Evolutionary conservation across 2,797 vertebrate species (phyloP).

Genomic region (Hemitrygon akajei): DNA sequence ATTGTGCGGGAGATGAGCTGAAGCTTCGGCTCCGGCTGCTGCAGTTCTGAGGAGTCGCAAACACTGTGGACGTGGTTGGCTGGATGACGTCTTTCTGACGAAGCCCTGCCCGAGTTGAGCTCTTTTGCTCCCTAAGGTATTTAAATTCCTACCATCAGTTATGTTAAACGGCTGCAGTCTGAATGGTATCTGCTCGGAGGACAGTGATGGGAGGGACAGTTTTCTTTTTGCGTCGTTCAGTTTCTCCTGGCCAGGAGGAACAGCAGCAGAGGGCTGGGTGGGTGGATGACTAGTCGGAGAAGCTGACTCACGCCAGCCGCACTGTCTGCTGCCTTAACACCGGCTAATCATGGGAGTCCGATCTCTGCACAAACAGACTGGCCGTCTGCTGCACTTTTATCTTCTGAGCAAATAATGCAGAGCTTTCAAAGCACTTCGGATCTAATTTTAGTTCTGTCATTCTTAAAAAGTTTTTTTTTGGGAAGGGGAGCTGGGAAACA

Average conservation of each 20-base stretch:
- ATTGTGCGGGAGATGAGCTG: not conserved
- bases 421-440: not conserved
- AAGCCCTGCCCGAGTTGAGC: slow-evolving; percentile 13
- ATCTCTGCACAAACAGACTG: not conserved
- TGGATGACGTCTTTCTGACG: slow-evolving; percentile 35
- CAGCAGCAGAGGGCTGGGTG: not conserved
- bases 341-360: not conserved
- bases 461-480: not conserved
- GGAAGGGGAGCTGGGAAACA: not conserved
- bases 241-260: not conserved
- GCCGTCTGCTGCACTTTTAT: not conserved
- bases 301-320: not conserved
- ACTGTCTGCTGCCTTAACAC: not conserved
- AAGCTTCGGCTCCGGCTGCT: not conserved
- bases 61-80: slow-evolving; percentile 14
- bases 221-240: not conserved
- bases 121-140: slow-evolving; percentile 27
- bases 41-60: slow-evolving; percentile 30
- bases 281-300: not conserved
- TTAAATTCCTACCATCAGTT: slow-evolving; percentile 29
- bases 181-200: not conserved
- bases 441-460: not conserved
- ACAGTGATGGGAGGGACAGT: not conserved
- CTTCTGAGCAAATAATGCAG: too few species aligned
- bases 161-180: not conserved